Percentiles rank a stretch among this genome's conserved stretches.
phyloP scores from a whole-genome alignment of 2,888 invertebrate genomes.

The Tetragonula carbonaria region DNA sequence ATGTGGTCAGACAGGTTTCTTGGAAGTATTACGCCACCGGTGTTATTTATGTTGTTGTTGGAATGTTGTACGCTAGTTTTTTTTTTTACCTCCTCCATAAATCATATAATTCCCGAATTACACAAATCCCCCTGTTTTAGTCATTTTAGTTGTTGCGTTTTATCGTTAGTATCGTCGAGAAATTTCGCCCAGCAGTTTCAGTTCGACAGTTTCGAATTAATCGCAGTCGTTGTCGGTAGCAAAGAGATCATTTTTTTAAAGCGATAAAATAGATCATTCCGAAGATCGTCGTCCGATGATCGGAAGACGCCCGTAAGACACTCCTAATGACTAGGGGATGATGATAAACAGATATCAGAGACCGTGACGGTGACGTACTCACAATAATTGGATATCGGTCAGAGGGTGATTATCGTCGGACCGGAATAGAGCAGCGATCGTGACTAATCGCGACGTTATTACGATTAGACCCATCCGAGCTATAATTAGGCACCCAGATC shows the following conservation, averaged over 20 bases:
- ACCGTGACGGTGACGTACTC: conserved; percentile 34
- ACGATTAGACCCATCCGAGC: conserved; percentile 38
- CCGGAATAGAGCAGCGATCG: conserved; percentile 37
- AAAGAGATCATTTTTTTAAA: too few relatives aligned
- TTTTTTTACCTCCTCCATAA: too few relatives aligned
- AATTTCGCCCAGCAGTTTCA: too few relatives aligned
- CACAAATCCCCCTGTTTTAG: too few relatives aligned
- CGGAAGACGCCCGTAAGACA: conserved; percentile 9
- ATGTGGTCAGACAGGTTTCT: conserved; percentile 26
- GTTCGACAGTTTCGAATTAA: too few relatives aligned
- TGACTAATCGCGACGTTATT: conserved; percentile 62
- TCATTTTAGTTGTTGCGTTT: too few relatives aligned
- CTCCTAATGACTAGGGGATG: neutral
- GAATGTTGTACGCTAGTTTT: too few relatives aligned
- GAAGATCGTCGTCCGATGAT: neutral
- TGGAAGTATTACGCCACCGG: neutral
- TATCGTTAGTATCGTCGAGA: too few relatives aligned
- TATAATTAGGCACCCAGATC: conserved; percentile 59
- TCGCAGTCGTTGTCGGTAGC: too few relatives aligned
- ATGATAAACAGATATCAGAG: conserved; percentile 9
- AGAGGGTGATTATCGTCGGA: conserved; percentile 48
- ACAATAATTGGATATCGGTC: conserved; percentile 57
- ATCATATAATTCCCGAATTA: too few relatives aligned
- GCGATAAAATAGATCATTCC: too few relatives aligned
- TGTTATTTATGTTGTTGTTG: neutral